phyloP scores from a whole-genome alignment of 2,888 invertebrate species.

The Dryobota labecula region DNA sequence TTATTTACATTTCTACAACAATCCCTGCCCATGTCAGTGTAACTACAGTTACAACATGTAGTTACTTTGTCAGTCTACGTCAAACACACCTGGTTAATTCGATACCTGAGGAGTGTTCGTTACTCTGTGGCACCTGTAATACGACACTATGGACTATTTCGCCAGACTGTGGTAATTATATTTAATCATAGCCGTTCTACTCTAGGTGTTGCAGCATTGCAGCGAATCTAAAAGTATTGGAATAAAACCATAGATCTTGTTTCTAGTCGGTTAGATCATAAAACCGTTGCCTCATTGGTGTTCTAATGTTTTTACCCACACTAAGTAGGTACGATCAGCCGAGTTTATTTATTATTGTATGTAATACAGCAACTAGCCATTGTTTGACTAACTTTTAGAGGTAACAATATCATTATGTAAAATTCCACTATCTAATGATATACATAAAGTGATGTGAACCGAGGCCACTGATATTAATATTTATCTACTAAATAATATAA shows the following conservation, averaged over 20 bases:
- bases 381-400: not conserved
- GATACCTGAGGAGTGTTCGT: conserved; percentile 21
- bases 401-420: not conserved
- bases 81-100: not conserved
- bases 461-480: conserved; percentile 7
- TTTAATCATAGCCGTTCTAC: conserved; percentile 27
- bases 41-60: conserved; percentile 2
- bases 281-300: conserved; percentile 1
- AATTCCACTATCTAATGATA: not conserved
- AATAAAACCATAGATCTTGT: not conserved
- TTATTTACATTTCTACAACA: not conserved
- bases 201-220: conserved; percentile 16
- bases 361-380: not conserved
- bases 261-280: not conserved
- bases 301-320: not conserved
- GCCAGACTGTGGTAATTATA: conserved; percentile 15
- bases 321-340: not conserved
- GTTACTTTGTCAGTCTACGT: not conserved
- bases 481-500: conserved; percentile 17
- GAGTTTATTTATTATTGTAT: not conserved
- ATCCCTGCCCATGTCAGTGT: not conserved
- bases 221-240: conserved; percentile 8
- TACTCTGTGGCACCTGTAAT: conserved; percentile 15
- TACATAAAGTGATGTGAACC: conserved; percentile 2
- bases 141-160: conserved; percentile 17